A percentile compares a stretch with the other conserved stretches of the same genome.
phyloP scores from a whole-genome alignment of 2,888 invertebrate genomes.

The Pollenia labialis region DNA sequence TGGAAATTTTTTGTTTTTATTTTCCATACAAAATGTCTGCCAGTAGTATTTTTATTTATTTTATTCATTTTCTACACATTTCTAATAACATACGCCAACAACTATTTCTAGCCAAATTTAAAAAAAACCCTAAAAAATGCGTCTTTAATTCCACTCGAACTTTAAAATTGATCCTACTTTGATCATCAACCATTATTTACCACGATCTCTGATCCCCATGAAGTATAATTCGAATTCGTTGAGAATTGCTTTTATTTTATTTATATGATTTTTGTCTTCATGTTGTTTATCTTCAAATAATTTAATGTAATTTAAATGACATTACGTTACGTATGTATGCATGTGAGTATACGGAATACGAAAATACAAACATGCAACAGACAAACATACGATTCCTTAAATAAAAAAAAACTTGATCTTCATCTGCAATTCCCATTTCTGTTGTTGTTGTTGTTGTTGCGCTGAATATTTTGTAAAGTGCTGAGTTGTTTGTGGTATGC shows the following conservation, averaged over 20 bases:
- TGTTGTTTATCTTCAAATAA: constrained; percentile 75
- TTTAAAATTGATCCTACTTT: neutral
- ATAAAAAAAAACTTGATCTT: constrained; percentile 66
- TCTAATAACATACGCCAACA: too few relatives aligned
- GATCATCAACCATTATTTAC: constrained; percentile 5
- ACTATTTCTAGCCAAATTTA: too few relatives aligned
- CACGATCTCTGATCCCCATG: constrained; percentile 10
- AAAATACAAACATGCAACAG: constrained; percentile 63
- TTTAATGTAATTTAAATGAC: constrained; percentile 78
- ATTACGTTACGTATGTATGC: constrained; percentile 62
- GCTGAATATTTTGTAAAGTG: constrained; percentile 56
- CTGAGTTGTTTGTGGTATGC: constrained; percentile 70
- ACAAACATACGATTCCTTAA: constrained; percentile 1
- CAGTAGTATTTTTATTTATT: too few relatives aligned
- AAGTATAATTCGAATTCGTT: constrained; percentile 40
- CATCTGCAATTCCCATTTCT: constrained; percentile 52
- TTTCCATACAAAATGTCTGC: too few relatives aligned
- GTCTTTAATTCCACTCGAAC: too few relatives aligned
- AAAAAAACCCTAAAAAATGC: too few relatives aligned
- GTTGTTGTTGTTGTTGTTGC: constrained; percentile 32
- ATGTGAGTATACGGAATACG: constrained; percentile 43
- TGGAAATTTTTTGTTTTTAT: too few relatives aligned
- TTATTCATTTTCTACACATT: too few relatives aligned
- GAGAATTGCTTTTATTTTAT: constrained; percentile 7
- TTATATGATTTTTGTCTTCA: constrained; percentile 61